Evolutionary conservation across 2,797 vertebrate genomes (phyloP).

Genomic region (Mormyrus hasselquistii): DNA sequence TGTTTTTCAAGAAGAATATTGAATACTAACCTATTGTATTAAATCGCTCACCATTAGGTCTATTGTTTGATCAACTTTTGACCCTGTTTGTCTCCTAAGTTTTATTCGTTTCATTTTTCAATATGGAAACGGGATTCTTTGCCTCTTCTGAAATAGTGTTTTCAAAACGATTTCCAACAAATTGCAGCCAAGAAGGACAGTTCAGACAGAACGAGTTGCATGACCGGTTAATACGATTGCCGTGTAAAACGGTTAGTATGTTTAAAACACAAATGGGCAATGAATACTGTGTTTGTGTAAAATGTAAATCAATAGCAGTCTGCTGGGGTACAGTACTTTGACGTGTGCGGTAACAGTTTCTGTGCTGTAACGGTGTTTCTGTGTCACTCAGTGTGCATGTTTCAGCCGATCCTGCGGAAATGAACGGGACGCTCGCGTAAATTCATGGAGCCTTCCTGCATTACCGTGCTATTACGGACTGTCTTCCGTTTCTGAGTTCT

Average conservation of each 20-base stretch:
- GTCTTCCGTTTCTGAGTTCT: not conserved
- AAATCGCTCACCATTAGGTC: not conserved
- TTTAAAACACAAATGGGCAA: not conserved
- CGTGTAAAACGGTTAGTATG: not conserved
- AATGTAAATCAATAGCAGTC: not conserved
- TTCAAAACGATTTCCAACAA: not conserved
- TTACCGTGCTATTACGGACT: not conserved
- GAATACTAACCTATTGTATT: not conserved
- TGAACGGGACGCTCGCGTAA: not conserved
- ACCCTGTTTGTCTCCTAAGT: not conserved
- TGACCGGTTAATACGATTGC: not conserved
- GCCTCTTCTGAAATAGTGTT: not conserved
- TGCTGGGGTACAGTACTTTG: not conserved
- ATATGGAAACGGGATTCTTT: not conserved
- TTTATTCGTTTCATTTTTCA: not conserved
- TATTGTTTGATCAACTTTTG: not conserved
- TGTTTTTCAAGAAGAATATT: not conserved
- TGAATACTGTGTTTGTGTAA: not conserved
- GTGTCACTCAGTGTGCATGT: not conserved
- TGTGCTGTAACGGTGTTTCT: not conserved
- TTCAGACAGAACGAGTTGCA: not conserved
- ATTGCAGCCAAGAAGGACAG: not conserved
- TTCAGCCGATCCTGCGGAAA: not conserved
- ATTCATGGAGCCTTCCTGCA: not conserved
- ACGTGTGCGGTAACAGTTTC: not conserved